Percentiles rank a stretch among this genome's conserved stretches.
phyloP scores from a whole-genome alignment of 2,888 invertebrate genomes.

The Anagyrus pseudococci region DNA sequence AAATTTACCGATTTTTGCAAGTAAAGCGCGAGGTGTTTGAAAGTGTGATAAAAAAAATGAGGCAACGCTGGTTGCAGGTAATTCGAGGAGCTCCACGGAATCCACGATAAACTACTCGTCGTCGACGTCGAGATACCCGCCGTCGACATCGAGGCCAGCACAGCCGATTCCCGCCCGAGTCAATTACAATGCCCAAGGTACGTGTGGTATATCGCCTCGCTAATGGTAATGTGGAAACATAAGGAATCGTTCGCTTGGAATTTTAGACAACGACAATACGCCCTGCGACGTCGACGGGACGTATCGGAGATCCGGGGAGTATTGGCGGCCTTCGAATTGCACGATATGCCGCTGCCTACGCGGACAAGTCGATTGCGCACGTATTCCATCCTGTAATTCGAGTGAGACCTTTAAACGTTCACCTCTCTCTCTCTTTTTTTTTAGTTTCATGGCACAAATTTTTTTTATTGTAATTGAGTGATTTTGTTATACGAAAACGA shows the following conservation, averaged over 20 bases:
- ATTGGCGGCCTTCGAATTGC: constrained; percentile 74
- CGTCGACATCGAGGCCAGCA: constrained; percentile 19
- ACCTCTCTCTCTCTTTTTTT: no score
- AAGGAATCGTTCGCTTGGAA: not conserved
- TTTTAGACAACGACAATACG: constrained; percentile 22
- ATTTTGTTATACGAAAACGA: not conserved
- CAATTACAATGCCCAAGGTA: constrained; percentile 20
- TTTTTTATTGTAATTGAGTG: no score
- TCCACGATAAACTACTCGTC: constrained; percentile 23
- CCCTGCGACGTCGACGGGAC: constrained; percentile 44
- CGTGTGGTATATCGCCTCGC: no score
- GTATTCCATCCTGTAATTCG: constrained; percentile 38
- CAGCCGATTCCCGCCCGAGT: constrained; percentile 5
- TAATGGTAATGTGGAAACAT: not conserved
- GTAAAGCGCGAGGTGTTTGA: no score
- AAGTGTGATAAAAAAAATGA: no score
- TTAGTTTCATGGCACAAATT: no score
- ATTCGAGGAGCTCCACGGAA: constrained; percentile 6
- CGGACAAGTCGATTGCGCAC: constrained; percentile 68
- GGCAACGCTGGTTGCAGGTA: no score
- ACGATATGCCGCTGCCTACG: constrained; percentile 75
- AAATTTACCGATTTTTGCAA: no score
- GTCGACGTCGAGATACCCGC: constrained; percentile 15
- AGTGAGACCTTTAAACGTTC: constrained; percentile 27
- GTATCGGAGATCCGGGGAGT: constrained; percentile 64